These are phyloP conservation scores for Mesocricetus auratus DNA, from an alignment of 2,113 vertebrate species.

Conservation along the genomic window DNA sequence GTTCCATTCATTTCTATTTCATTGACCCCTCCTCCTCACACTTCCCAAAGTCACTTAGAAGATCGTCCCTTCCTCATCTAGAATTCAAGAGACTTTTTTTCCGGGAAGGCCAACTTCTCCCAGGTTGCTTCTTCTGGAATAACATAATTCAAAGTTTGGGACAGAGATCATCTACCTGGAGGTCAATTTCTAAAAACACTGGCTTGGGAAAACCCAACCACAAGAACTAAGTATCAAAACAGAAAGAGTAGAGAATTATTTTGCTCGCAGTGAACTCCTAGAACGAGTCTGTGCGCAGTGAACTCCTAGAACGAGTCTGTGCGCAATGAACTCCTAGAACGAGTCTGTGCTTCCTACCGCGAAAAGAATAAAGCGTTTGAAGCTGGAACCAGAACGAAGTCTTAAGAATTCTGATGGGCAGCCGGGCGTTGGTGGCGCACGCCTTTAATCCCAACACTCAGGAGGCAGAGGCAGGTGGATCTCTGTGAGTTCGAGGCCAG, in stretches of 20 bases:
- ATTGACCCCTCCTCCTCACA: neutral
- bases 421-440: no score
- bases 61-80: neutral
- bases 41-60: neutral
- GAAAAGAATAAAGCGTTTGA: neutral
- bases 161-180: neutral
- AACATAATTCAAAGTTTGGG: neutral
- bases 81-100: neutral
- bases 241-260: neutral
- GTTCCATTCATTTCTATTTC: neutral
- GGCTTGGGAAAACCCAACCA: neutral
- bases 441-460: no score
- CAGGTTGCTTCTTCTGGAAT: neutral
- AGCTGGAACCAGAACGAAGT: neutral
- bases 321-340: neutral
- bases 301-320: neutral
- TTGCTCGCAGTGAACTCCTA: neutral
- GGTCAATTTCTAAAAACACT: neutral
- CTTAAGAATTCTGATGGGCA: neutral
- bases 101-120: neutral
- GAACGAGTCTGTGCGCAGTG: neutral
- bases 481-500: no score
- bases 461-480: no score
- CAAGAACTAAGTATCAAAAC: neutral
- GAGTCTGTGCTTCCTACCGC: neutral